Evolutionary conservation across 2,888 invertebrate species (phyloP), one percentile per base, ranked within the genome.

Genomic region (Apodemia mormo): DNA sequence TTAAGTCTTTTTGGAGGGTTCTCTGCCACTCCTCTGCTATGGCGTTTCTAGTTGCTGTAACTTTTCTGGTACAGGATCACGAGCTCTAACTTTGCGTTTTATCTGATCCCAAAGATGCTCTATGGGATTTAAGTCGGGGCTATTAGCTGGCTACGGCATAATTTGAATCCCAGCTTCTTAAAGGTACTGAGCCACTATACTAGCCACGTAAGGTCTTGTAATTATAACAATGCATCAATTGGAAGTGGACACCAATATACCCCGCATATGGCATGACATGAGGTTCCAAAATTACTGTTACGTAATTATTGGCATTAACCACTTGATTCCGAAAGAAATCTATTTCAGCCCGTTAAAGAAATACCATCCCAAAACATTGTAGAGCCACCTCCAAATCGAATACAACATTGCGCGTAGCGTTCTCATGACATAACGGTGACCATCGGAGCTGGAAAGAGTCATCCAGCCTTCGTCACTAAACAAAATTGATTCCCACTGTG

Each of bases 1-100:
- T 68, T 43, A 68, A 29, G 14, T 68, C 68, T 22, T 68, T 43
- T 68, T 68, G 54, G 30, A 40, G 67, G 22, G 22, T 67, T 54
- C 30, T 49, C 22, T 54, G 37, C 56, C 67, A 56, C 61, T 68
- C 61, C 58, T 40, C 30, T 22, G 43, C 43, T 40, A 68, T 30
- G 30, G 58, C 58, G 43, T 54, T 67, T 67, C 8, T n/a, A 66
- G 49, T 37, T 52, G 9, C 43, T 66, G 45, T 10, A 66, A n/a
- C n/a, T 22, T 29, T 10, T 4, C 45, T 66, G 43, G 66, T 45
- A 66, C 22, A 45, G 43, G 45, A 66, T 30, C 22, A 22, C 22
- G 7, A 22, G 6, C 54, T 2, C 54, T 54, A 6, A n/a, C 14
- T n/a, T 61, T 61, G 2, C 14, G 12, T 33, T 61, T 61, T 30